These are phyloP conservation scores for Oppia nitens DNA, from an alignment of 1,140 invertebrate species.

Conservation along the genomic window DNA sequence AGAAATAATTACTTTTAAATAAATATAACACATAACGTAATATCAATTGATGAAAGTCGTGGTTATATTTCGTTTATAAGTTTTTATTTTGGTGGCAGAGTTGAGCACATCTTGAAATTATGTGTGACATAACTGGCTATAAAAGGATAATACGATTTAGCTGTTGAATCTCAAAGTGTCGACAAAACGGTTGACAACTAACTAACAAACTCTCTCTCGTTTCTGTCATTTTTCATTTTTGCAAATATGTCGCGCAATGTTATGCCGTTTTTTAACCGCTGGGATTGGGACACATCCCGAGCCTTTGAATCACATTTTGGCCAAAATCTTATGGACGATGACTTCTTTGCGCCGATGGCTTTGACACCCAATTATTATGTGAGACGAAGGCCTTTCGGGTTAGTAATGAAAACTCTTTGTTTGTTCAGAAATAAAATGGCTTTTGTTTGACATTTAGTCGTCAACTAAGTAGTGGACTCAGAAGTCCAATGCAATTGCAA, in stretches of 20 bases:
- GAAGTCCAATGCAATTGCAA: not conserved
- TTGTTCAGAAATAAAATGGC: not conserved
- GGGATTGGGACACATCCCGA: slow-evolving; percentile 10
- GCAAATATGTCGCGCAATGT: not conserved
- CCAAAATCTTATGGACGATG: slow-evolving; percentile 18
- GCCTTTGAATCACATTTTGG: slow-evolving; percentile 23
- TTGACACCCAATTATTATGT: slow-evolving; percentile 13
- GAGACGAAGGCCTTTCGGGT: slow-evolving; percentile 11
- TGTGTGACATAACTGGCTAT: not conserved
- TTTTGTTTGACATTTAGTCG: not conserved
- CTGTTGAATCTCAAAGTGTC: not conserved
- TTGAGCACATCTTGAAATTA: not conserved
- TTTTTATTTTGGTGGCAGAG: no score
- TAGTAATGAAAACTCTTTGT: not conserved
- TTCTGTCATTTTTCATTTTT: not conserved
- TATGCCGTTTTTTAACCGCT: not conserved
- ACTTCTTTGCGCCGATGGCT: slow-evolving; percentile 14
- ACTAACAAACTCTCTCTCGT: no score
- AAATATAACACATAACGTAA: no score
- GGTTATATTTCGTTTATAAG: no score
- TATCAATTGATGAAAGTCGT: no score
- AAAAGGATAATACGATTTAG: no score
- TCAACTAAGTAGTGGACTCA: not conserved
- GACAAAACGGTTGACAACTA: not conserved
- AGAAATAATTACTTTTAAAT: no score